Conservation (phyloP, 2,797 vertebrate species). For the Chloroceryle amazona region DNA sequence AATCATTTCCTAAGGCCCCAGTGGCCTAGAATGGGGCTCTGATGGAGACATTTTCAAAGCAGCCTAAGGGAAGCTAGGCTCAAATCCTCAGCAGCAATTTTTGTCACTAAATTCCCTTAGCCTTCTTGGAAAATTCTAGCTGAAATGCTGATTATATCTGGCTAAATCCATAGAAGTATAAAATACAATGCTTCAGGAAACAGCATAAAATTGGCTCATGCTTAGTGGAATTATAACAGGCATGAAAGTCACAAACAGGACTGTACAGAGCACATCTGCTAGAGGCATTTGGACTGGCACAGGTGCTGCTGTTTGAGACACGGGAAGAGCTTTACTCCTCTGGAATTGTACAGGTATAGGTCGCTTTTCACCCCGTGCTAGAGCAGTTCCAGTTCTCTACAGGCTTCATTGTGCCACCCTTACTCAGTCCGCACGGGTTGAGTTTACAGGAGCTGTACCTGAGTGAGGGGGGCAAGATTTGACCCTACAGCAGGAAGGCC, state of each 20-base stretch:
- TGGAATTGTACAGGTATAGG: not conserved
- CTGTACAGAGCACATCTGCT: conserved; percentile 16
- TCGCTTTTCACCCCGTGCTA: not conserved
- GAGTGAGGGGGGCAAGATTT: conserved; percentile 47
- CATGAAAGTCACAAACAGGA: conserved; percentile 11
- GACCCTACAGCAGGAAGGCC: conserved; percentile 8
- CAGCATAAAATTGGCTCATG: conserved; percentile 30
- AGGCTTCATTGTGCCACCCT: conserved; percentile 28
- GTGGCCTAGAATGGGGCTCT: not conserved
- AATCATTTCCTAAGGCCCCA: not conserved
- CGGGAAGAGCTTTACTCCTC: conserved; percentile 17
- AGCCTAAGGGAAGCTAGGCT: conserved; percentile 29
- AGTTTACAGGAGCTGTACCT: conserved; percentile 49
- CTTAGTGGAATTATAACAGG: conserved; percentile 17
- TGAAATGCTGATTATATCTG: conserved; percentile 10
- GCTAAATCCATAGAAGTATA: not conserved
- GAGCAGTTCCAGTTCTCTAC: conserved; percentile 41
- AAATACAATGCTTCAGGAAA: conserved; percentile 45
- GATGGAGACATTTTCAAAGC: conserved; percentile 38
- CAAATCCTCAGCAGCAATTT: conserved; percentile 7
- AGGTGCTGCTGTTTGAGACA: conserved; percentile 6
- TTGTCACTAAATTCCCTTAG: conserved; percentile 35
- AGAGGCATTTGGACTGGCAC: not conserved
- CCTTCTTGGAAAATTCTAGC: conserved; percentile 50
- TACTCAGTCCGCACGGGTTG: conserved; percentile 36